Percentiles rank a stretch among this genome's conserved stretches.
phyloP scores from a whole-genome alignment of 2,797 vertebrate species.

The Leucoraja ocellata region DNA sequence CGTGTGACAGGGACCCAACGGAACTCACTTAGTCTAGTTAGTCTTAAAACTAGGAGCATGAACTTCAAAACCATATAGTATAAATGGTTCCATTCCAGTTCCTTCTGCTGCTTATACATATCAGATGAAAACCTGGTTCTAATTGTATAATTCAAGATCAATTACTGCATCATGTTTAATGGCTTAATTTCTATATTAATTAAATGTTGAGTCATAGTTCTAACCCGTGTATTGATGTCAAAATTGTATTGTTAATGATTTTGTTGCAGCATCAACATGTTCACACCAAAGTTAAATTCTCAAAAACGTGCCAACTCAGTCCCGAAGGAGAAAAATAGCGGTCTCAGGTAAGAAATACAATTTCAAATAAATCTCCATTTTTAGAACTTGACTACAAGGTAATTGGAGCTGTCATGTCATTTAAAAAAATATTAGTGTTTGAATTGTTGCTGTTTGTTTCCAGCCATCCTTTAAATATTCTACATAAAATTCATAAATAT shows the following conservation, averaged over 20 bases:
- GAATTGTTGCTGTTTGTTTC: neutral
- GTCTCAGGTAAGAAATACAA: slow-evolving; percentile 17
- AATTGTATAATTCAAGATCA: neutral
- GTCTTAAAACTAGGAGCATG: neutral
- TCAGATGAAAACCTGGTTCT: neutral
- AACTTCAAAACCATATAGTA: neutral
- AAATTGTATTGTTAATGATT: slow-evolving; percentile 26
- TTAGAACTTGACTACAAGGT: neutral
- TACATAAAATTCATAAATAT: neutral
- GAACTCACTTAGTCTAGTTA: neutral
- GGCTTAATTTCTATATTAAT: neutral
- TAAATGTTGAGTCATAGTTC: neutral
- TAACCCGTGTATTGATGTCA: neutral
- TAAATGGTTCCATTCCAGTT: neutral
- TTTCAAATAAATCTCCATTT: neutral
- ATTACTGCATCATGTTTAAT: neutral
- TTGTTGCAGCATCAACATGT: slow-evolving; percentile 63
- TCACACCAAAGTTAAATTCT: slow-evolving; percentile 60
- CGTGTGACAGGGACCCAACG: no score
- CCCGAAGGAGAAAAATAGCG: neutral
- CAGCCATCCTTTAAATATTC: neutral
- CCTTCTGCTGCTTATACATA: neutral
- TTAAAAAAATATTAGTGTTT: neutral
- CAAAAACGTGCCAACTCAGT: neutral
- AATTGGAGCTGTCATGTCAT: neutral